Conservation (phyloP, 2,888 invertebrate genomes). For the Colletes collaris region DNA sequence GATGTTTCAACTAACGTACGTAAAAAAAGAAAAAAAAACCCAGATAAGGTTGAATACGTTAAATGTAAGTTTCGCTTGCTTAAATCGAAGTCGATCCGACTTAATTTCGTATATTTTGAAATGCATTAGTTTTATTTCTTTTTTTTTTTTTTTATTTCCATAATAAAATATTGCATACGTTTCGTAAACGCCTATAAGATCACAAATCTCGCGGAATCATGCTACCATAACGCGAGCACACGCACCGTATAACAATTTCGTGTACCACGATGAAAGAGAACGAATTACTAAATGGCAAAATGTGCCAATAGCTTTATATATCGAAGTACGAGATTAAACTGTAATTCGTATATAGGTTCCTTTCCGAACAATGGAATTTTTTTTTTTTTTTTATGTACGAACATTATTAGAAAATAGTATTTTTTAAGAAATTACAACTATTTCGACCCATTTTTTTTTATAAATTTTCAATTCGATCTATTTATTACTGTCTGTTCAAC, state of each 20-base stretch:
- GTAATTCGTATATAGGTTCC: neutral
- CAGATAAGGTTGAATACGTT: neutral
- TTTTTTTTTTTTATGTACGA: constrained; percentile 29
- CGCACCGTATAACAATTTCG: constrained; percentile 57
- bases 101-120: constrained; percentile 60
- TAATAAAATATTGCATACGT: constrained; percentile 77
- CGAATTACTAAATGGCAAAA: constrained; percentile 39
- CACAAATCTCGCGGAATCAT: constrained; percentile 62
- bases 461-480: neutral
- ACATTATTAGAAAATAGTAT: constrained; percentile 30
- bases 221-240: constrained; percentile 61
- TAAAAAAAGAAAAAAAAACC: neutral
- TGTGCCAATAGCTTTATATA: constrained; percentile 18
- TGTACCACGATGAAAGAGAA: constrained; percentile 33
- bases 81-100: constrained; percentile 18
- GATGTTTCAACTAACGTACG: constrained; percentile 1
- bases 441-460: neutral
- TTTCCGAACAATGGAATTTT: constrained; percentile 28
- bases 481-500: neutral
- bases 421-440: neutral
- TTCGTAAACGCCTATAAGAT: constrained; percentile 72
- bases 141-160: constrained; percentile 56
- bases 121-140: constrained; percentile 47
- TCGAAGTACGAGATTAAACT: constrained; percentile 12
- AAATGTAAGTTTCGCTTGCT: constrained; percentile 3